Evolutionary conservation across 2,797 vertebrate genomes (phyloP).

Genomic region (Ara ararauna): DNA sequence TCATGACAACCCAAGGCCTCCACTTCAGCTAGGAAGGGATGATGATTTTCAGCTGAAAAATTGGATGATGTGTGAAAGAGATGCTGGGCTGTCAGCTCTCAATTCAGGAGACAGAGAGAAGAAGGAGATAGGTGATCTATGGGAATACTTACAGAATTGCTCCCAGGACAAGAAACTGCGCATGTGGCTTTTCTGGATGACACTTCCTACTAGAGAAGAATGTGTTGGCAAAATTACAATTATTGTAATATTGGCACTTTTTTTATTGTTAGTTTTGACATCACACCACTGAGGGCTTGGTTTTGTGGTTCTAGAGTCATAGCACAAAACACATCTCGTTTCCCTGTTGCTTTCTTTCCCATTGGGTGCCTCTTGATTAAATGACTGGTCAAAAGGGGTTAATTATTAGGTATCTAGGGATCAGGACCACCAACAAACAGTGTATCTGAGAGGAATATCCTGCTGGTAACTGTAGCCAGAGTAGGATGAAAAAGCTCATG

Average conservation of each 20-base stretch:
- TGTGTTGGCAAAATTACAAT: background rate
- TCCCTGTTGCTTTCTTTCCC: background rate
- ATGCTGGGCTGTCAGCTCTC: background rate
- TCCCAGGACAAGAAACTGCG: background rate
- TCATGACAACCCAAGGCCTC: background rate
- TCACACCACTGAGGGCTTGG: background rate
- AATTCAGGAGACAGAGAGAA: background rate
- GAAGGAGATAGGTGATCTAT: background rate
- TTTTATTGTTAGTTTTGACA: background rate
- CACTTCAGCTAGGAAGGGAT: background rate
- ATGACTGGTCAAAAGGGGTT: background rate
- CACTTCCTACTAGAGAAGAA: background rate
- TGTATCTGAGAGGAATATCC: background rate
- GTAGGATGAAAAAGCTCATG: background rate
- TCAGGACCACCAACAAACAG: background rate
- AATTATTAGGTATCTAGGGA: background rate
- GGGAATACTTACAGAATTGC: background rate
- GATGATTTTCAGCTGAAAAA: background rate
- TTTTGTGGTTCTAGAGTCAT: background rate
- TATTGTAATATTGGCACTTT: fast-evolving
- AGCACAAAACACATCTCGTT: background rate
- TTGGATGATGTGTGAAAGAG: background rate
- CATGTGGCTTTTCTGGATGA: background rate
- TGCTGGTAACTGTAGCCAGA: background rate
- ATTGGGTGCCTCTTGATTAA: background rate